phyloP scores from a whole-genome alignment of 2,113 vertebrate species.

The Dicentrarchus labrax region DNA sequence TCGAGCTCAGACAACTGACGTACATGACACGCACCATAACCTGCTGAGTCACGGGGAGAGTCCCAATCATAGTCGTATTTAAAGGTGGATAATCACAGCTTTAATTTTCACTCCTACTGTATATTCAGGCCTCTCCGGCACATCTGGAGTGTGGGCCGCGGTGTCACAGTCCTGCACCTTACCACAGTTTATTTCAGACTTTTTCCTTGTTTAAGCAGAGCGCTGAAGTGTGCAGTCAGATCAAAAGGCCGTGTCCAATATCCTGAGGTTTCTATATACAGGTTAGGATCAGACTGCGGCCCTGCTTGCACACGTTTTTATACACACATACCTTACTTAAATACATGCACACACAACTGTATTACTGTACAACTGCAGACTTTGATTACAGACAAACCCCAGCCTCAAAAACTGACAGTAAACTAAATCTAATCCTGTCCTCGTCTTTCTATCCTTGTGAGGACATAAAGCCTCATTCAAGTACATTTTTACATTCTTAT shows the following conservation, averaged over 20 bases:
- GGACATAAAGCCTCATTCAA: too few species aligned
- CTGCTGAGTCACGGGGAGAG: slow-evolving; percentile 59
- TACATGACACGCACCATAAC: slow-evolving; percentile 56
- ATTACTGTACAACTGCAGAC: too few species aligned
- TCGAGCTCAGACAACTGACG: slow-evolving; percentile 45
- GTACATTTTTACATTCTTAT: too few species aligned
- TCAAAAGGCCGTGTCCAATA: slow-evolving; percentile 65
- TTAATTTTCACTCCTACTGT: slow-evolving; percentile 55
- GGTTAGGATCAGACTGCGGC: neutral
- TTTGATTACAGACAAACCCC: too few species aligned
- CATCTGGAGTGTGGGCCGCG: slow-evolving; percentile 47
- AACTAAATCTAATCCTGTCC: too few species aligned
- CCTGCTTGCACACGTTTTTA: neutral
- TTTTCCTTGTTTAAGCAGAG: slow-evolving; percentile 49
- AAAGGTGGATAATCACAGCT: slow-evolving; percentile 36
- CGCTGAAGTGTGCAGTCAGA: slow-evolving; percentile 37
- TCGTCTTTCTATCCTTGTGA: too few species aligned
- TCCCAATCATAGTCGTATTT: slow-evolving; percentile 36
- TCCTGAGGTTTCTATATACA: slow-evolving; percentile 36
- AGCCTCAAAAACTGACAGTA: neutral
- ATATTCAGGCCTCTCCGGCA: slow-evolving; percentile 12
- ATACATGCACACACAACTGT: neutral
- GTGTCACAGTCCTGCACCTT: neutral
- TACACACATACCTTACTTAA: neutral
- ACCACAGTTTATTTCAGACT: slow-evolving; percentile 56